phyloP scores from a whole-genome alignment of 2,888 invertebrate species.

The Kryphioiulus occultus region DNA sequence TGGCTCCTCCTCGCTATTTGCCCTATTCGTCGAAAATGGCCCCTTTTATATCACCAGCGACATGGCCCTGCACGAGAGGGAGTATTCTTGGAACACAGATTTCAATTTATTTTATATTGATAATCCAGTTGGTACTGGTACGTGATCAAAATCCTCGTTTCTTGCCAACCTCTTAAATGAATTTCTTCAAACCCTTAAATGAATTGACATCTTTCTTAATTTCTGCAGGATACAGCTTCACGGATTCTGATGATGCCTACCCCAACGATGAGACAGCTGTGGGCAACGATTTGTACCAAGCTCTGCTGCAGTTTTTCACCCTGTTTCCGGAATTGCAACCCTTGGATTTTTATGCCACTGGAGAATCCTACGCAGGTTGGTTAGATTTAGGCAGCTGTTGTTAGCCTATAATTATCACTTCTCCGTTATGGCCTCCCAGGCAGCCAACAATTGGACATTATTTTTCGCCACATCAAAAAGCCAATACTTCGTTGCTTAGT shows the following conservation, averaged over 20 bases:
- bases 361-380: slow-evolving; percentile 53
- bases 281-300: slow-evolving; percentile 62
- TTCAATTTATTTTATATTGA: slow-evolving; percentile 88
- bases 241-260: slow-evolving; percentile 59
- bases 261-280: slow-evolving; percentile 62
- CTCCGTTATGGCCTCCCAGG: neutral
- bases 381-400: neutral
- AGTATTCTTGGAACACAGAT: slow-evolving; percentile 79
- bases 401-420: neutral
- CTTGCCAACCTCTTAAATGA: neutral
- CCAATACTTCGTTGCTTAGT: too few species aligned
- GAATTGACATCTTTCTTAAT: slow-evolving; percentile 20
- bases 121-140: slow-evolving; percentile 85
- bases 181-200: neutral
- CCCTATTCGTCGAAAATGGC: slow-evolving; percentile 77
- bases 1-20: slow-evolving; percentile 62
- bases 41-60: slow-evolving; percentile 71
- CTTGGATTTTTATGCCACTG: slow-evolving; percentile 61
- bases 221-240: slow-evolving; percentile 63
- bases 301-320: slow-evolving; percentile 62
- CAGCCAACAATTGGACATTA: neutral
- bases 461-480: neutral
- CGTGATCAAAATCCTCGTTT: neutral
- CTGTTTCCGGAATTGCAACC: slow-evolving; percentile 60
- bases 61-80: slow-evolving; percentile 67